Evolutionary conservation across 2,113 vertebrate species (phyloP).

Genomic region (Pagrus major): DNA sequence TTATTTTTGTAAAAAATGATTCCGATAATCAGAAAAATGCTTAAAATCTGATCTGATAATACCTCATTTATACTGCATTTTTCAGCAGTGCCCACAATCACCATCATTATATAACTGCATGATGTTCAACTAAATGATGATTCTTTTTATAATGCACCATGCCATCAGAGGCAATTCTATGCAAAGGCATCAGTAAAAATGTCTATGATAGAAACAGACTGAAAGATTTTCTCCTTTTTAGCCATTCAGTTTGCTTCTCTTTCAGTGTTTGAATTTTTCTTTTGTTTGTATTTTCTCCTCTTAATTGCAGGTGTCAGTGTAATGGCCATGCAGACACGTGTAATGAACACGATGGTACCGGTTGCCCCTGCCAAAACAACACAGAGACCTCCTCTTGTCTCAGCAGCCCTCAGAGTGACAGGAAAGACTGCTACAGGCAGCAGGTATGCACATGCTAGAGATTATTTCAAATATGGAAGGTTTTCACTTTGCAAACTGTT

Average conservation of each 20-base stretch:
- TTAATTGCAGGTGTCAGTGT: slow-evolving; percentile 89
- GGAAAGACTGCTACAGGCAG: slow-evolving; percentile 87
- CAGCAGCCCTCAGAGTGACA: slow-evolving; percentile 88
- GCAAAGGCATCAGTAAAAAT: neutral
- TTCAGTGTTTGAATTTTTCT: neutral
- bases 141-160: neutral
- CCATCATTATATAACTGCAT: neutral
- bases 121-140: neutral
- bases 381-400: slow-evolving; percentile 92
- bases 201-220: neutral
- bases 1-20: too few species aligned
- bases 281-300: neutral
- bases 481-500: neutral
- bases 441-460: slow-evolving; percentile 69
- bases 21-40: too few species aligned
- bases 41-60: too few species aligned
- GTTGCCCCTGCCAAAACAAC: slow-evolving; percentile 95
- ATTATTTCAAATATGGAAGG: neutral
- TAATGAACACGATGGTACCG: slow-evolving; percentile 91
- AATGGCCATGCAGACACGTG: slow-evolving; percentile 93
- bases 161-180: neutral
- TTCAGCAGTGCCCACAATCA: neutral
- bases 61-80: too few species aligned
- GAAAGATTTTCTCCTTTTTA: neutral
- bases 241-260: neutral